A percentile compares a stretch with the other conserved stretches of the same genome.
These are phyloP conservation scores for Phymanthus crucifer DNA, from an alignment of 92 coral and sea anemone species.

Conservation along the genomic window DNA sequence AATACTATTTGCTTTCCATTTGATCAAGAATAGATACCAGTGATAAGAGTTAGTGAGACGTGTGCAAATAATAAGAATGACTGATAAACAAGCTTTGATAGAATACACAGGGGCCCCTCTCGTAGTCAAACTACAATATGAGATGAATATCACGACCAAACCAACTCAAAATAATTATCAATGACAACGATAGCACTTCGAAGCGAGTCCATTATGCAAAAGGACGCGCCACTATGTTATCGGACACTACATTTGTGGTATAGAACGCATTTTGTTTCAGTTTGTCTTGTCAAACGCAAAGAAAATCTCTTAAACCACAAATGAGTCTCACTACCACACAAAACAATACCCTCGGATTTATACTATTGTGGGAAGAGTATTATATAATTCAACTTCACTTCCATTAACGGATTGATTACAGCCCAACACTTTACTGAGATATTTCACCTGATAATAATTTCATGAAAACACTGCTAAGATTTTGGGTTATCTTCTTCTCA, in stretches of 20 bases:
- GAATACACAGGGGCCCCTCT: background rate
- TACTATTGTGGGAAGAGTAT: background rate
- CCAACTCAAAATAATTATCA: conserved; percentile 30
- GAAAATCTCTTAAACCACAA: background rate
- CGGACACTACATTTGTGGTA: background rate
- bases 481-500: background rate
- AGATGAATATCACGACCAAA: conserved; percentile 15
- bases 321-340: background rate
- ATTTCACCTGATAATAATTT: background rate
- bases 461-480: background rate
- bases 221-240: background rate
- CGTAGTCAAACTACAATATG: background rate
- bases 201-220: conserved; percentile 3
- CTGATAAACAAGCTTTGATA: background rate
- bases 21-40: background rate
- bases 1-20: background rate
- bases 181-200: conserved; percentile 16
- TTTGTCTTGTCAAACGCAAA: background rate
- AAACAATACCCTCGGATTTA: background rate
- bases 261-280: background rate
- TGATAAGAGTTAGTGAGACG: background rate
- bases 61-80: background rate
- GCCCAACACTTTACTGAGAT: background rate
- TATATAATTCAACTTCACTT: background rate
- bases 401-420: conserved; percentile 6